Evolutionary conservation across 2,797 vertebrate genomes (phyloP).

Genomic region (Eleutherodactylus coqui): DNA sequence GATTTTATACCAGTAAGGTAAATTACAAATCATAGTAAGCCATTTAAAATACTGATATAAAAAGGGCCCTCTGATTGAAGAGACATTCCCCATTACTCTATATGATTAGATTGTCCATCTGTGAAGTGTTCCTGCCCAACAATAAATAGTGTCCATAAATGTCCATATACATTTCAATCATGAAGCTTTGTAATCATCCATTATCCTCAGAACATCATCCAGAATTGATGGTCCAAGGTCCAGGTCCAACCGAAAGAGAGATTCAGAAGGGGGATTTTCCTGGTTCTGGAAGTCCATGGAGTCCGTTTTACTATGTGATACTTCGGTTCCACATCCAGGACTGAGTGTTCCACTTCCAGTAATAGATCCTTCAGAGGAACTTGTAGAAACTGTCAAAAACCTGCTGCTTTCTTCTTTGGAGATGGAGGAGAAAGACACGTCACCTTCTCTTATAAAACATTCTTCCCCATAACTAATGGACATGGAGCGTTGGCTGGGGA

Average conservation of each 20-base stretch:
- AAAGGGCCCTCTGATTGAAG: neutral
- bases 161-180: slow-evolving; percentile 5
- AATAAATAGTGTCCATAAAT: slow-evolving; percentile 56
- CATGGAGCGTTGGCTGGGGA: slow-evolving; percentile 66
- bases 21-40: neutral
- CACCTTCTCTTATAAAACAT: slow-evolving; percentile 68
- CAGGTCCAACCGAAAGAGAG: slow-evolving; percentile 76
- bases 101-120: neutral
- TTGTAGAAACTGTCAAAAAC: slow-evolving; percentile 76
- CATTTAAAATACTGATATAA: slow-evolving; percentile 31
- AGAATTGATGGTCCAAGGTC: slow-evolving; percentile 86
- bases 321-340: slow-evolving; percentile 73
- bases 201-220: slow-evolving; percentile 83
- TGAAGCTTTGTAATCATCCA: slow-evolving; percentile 81
- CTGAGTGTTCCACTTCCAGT: slow-evolving; percentile 73
- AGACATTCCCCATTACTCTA: neutral
- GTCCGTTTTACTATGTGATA: slow-evolving; percentile 81
- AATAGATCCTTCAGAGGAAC: slow-evolving; percentile 79
- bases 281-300: slow-evolving; percentile 78
- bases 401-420: slow-evolving; percentile 71
- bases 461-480: slow-evolving; percentile 72
- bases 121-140: neutral
- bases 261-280: slow-evolving; percentile 74
- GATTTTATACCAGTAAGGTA: neutral
- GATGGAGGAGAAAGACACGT: slow-evolving; percentile 71